Conservation (phyloP, 2,797 vertebrate species). For the Sebastes hubbsi region DNA sequence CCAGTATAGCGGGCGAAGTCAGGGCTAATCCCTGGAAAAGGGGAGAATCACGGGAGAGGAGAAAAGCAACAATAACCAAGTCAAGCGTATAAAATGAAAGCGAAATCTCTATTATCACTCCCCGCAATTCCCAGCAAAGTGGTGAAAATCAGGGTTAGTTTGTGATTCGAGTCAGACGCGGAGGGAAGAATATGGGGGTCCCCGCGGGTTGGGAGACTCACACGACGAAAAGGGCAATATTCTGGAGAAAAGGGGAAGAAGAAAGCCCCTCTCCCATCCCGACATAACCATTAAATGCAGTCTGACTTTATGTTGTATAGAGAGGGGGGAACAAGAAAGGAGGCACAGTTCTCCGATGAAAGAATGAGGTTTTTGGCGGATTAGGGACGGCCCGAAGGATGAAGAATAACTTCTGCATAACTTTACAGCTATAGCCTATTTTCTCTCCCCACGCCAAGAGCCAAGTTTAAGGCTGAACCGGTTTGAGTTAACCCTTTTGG, state of each 20-base stretch:
- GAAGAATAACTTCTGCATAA: conserved; percentile 90
- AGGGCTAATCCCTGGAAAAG: conserved; percentile 98
- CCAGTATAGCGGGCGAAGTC: conserved; percentile 97
- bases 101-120: conserved; percentile 99
- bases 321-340: conserved; percentile 88
- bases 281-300: conserved; percentile 99
- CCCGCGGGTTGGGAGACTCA: conserved; percentile 97
- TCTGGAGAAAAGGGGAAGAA: conserved; percentile 91
- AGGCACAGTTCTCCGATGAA: conserved; percentile 88
- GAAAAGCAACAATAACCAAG: conserved; percentile 99
- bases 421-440: conserved; percentile 82
- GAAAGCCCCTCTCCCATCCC: conserved; percentile 95
- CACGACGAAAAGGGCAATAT: conserved; percentile 96
- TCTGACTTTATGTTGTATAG: conserved; percentile 99
- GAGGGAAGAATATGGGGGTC: conserved; percentile 95
- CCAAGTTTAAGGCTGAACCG: conserved; percentile 79
- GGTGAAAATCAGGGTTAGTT: conserved; percentile 96
- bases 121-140: conserved; percentile 98
- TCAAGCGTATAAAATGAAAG: conserved; percentile 99
- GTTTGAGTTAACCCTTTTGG: conserved; percentile 81
- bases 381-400: conserved; percentile 87
- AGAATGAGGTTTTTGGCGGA: conserved; percentile 87
- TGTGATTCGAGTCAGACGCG: conserved; percentile 99
- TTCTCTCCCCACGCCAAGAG: conserved; percentile 80
- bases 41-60: conserved; percentile 95